Base-by-base conservation (phyloP, 2,113 vertebrate species). In the Perca fluviatilis region DNA sequence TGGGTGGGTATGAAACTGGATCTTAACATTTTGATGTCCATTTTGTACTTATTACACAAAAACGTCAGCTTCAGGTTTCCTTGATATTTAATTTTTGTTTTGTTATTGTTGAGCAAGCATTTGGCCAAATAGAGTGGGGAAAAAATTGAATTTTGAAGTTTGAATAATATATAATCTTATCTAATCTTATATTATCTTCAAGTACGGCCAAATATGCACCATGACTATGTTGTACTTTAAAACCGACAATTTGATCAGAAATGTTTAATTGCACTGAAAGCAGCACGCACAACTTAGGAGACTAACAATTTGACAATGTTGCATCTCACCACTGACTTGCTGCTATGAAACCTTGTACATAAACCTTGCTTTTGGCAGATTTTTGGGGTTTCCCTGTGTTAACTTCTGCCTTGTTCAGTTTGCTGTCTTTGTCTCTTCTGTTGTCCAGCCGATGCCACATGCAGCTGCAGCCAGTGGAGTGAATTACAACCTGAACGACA, bases 381-480 rank as follows among this genome's bases (percentile, higher is more conserved):
- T 33, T 33, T 33, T 33, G 33, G 3, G 10, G 40, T 11, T 43
- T 43, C 9, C 2, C 40, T 43, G 40, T 43, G 53, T 21, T n/a
- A n/a, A 54, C 53, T 15, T 14, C 15, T 46, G n/a, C 36, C 14
- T 36, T n/a, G 11, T 51, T 46, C 5, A 74, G 2, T 23, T 49
- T 50, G 19, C 12, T 69, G 2, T 58, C n/a, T 83, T 53, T 62
- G 15, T 71, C 19, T 85, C 43, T 47, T 89, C 47, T 90, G 50
- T 53, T 76, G 47, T n/a, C 33, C 77, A 95, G 94, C 62, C 53
- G 0, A 51, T 69, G 50, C 72, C 69, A 4, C 62, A 12, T 27
- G 75, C 58, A 54, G 86, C 89, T 25, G 43, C 74, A 23, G 47
- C 79, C 6, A 51, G 51, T 10, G 79, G 49, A 43, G 86, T 92